These are phyloP conservation scores for Netelia fuscicornis DNA, from an alignment of 2,888 invertebrate species.

Conservation along the genomic window DNA sequence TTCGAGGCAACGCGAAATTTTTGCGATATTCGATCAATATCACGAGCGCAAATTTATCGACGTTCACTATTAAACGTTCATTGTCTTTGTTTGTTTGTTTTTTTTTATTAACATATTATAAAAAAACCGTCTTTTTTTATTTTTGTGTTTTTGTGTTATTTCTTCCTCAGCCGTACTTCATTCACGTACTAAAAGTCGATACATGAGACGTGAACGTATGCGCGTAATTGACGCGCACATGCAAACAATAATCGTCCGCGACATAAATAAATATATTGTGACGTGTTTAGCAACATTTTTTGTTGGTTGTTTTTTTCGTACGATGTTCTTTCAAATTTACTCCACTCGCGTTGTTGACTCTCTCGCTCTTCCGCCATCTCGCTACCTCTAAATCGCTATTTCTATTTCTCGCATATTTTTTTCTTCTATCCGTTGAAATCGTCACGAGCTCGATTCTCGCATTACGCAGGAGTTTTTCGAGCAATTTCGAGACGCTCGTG, in stretches of 20 bases:
- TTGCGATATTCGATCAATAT: background rate
- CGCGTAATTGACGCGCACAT: constrained; percentile 74
- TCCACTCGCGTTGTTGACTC: constrained; percentile 28
- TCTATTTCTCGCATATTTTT: constrained; percentile 18
- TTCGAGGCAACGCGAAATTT: constrained; percentile 57
- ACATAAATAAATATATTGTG: constrained; percentile 82
- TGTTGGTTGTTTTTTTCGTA: constrained; percentile 13
- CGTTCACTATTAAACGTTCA: constrained; percentile 33
- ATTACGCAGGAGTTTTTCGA: constrained; percentile 20
- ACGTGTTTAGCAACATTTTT: constrained; percentile 67
- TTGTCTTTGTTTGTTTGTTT: constrained; percentile 33
- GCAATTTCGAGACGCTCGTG: constrained; percentile 29
- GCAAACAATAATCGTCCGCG: constrained; percentile 70
- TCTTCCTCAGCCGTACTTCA: constrained; percentile 26
- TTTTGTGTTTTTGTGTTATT: constrained; percentile 22
- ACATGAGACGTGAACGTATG: constrained; percentile 77
- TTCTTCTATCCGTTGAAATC: constrained; percentile 23
- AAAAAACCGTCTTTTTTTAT: constrained; percentile 75
- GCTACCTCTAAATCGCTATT: constrained; percentile 15
- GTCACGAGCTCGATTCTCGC: constrained; percentile 17
- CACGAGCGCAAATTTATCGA: background rate
- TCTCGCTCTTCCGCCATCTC: constrained; percentile 32
- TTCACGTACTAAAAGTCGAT: constrained; percentile 65
- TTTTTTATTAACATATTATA: constrained; percentile 80
- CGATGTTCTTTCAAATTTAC: constrained; percentile 19